Base-by-base conservation (phyloP, 2,888 invertebrate genomes). In the Patella caerulea region DNA sequence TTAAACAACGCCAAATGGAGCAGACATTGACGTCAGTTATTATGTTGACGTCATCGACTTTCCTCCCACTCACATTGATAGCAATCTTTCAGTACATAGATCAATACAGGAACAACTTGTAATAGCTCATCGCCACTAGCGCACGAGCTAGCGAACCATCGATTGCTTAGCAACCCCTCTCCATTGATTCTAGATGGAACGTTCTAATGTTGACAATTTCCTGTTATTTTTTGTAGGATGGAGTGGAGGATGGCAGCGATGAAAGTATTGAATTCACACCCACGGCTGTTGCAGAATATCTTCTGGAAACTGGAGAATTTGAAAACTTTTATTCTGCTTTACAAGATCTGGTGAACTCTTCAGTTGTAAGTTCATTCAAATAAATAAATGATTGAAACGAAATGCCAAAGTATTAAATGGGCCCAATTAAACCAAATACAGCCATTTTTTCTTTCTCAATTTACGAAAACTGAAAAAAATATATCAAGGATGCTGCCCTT, bases 201-300 rank as follows among this genome's bases (percentile, higher is more conserved):
- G 7, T 45, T 45, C 45, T 45, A 45, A 45, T 45, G 45, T 45
- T 45, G 45, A 9, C 24, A 65, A 65, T 65, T 65, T 65, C 65
- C 65, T 65, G 24, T 65, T 65, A n/a, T 65, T n/a, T n/a, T 19
- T 65, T 74, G 2, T 65, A 59, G 53, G 53, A 79, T 45, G 45
- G 45, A 45, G 45, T 9, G 75, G 65, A 56, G 2, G 45, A 59
- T 19, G 78, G 76, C 15, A 75, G 72, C 17, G 74, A 76, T 2
- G 83, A 83, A 3, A 82, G 81, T 11, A 75, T 85, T 14, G 82
- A 83, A 55, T 84, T 85, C 73, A 86, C 86, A 3, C 86, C 87
- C 3, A 75, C 82, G 29, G 86, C 83, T 3, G 86, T 88, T 11
- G 88, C 87, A 0, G 84, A 87, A 70, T 87, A 88, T 74, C 78